Percentiles rank a stretch among this genome's conserved stretches.
Evolutionary conservation across 2,888 invertebrate genomes (phyloP).

Genomic region (Leptopilina syphax): DNA sequence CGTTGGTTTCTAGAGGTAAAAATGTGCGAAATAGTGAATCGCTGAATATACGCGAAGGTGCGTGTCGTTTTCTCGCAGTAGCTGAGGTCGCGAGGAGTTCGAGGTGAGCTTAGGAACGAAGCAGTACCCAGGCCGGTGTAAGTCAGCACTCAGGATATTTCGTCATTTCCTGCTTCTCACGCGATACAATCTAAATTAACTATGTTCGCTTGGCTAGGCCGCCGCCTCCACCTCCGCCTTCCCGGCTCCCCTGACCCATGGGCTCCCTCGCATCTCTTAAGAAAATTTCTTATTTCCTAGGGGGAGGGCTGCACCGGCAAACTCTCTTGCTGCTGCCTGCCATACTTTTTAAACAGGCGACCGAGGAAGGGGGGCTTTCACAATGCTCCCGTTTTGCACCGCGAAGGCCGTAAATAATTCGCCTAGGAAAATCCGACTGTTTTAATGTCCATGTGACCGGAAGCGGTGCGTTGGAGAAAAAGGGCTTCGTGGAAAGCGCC

Average conservation of each 20-base stretch:
- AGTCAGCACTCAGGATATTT: constrained; percentile 77
- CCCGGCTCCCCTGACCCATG: constrained; percentile 51
- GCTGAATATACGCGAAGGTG: constrained; percentile 48
- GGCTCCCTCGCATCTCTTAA: constrained; percentile 68
- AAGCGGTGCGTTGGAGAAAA: constrained; percentile 55
- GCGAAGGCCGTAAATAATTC: constrained; percentile 63
- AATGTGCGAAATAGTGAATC: neutral
- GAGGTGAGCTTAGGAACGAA: constrained; percentile 62
- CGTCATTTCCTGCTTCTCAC: constrained; percentile 78
- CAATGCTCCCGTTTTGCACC: constrained; percentile 64
- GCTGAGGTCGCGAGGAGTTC: constrained; percentile 71
- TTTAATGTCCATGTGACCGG: constrained; percentile 59
- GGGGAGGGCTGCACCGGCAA: constrained; percentile 60
- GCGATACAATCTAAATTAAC: constrained; percentile 78
- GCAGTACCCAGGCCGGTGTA: constrained; percentile 69
- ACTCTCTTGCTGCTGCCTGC: constrained; percentile 47
- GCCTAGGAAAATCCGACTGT: constrained; percentile 67
- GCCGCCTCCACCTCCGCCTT: constrained; percentile 65
- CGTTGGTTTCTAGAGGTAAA: no score
- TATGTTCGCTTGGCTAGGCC: constrained; percentile 77
- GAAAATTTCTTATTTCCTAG: constrained; percentile 76
- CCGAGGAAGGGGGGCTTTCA: constrained; percentile 56
- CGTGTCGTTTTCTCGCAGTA: constrained; percentile 63
- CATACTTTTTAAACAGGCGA: constrained; percentile 24
- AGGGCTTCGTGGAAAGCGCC: constrained; percentile 50